Conservation (phyloP, 1,140 invertebrate genomes). For the Homarus americanus region DNA sequence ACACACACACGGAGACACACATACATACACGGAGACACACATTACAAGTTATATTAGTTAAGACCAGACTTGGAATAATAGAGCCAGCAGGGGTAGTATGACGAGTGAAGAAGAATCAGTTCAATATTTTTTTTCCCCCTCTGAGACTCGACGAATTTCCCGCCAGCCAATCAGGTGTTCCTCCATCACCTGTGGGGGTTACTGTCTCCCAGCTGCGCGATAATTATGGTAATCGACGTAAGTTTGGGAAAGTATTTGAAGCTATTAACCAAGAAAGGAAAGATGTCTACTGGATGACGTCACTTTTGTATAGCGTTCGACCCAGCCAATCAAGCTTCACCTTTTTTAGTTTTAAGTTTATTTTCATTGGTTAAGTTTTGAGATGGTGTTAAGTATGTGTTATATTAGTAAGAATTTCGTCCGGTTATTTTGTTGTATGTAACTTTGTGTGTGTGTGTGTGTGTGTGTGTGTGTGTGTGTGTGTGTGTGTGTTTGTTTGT, state of each 20-base stretch:
- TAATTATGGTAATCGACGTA: conserved; percentile 60
- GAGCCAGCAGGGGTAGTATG: not conserved
- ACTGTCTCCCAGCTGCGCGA: conserved; percentile 44
- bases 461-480: too few species aligned
- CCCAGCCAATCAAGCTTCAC: too few species aligned
- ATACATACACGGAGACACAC: not conserved
- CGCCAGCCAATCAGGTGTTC: conserved; percentile 43
- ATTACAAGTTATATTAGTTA: not conserved
- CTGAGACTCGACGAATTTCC: conserved; percentile 16
- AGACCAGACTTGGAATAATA: not conserved
- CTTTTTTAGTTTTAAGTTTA: too few species aligned
- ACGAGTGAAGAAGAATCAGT: too few species aligned
- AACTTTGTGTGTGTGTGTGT: too few species aligned
- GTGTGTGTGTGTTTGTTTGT: too few species aligned
- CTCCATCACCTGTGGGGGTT: conserved; percentile 13
- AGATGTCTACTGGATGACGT: conserved; percentile 6
- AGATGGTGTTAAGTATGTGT: too few species aligned
- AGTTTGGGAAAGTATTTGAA: conserved; percentile 63
- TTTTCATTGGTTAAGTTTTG: too few species aligned
- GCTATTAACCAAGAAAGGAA: conserved; percentile 45
- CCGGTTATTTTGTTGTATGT: too few species aligned
- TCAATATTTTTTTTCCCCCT: not conserved
- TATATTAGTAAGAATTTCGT: too few species aligned
- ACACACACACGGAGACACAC: conserved; percentile 7
- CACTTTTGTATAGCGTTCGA: not conserved